These are phyloP conservation scores for Magallana gigas DNA, from an alignment of 1,140 invertebrate species.

Conservation along the genomic window DNA sequence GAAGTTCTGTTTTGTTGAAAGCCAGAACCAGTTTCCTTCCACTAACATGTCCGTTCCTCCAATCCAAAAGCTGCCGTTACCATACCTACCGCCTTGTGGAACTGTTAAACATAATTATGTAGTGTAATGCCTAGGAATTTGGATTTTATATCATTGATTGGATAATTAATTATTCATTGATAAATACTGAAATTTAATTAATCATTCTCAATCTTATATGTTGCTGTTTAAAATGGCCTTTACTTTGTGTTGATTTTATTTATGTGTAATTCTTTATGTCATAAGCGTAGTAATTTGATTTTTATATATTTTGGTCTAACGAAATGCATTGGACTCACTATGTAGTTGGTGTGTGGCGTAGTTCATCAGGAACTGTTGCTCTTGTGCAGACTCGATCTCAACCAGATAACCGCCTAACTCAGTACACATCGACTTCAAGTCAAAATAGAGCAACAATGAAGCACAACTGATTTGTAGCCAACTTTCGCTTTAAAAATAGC, in stretches of 20 bases:
- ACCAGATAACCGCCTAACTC: background rate
- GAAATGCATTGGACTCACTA: background rate
- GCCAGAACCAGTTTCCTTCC: background rate
- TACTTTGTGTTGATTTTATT: too few relatives aligned
- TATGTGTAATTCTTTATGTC: too few relatives aligned
- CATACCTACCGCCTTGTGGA: background rate
- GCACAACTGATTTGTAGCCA: background rate
- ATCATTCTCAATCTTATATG: too few relatives aligned
- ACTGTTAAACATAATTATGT: background rate
- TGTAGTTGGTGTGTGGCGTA: background rate
- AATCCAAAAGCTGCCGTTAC: constrained; percentile 14
- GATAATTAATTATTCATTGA: too few relatives aligned
- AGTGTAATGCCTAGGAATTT: background rate
- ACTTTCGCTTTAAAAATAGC: background rate
- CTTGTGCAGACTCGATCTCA: background rate
- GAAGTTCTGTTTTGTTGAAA: background rate
- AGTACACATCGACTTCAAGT: constrained; percentile 11
- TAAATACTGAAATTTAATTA: too few relatives aligned
- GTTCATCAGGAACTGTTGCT: background rate
- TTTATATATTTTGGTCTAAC: background rate
- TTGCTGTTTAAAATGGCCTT: too few relatives aligned
- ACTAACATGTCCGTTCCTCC: background rate
- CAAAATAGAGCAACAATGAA: background rate
- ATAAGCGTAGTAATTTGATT: too few relatives aligned
- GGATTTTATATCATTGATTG: too few relatives aligned